Evolutionary conservation across 2,888 invertebrate genomes (phyloP).

Genomic region (Parnassius mnemosyne): DNA sequence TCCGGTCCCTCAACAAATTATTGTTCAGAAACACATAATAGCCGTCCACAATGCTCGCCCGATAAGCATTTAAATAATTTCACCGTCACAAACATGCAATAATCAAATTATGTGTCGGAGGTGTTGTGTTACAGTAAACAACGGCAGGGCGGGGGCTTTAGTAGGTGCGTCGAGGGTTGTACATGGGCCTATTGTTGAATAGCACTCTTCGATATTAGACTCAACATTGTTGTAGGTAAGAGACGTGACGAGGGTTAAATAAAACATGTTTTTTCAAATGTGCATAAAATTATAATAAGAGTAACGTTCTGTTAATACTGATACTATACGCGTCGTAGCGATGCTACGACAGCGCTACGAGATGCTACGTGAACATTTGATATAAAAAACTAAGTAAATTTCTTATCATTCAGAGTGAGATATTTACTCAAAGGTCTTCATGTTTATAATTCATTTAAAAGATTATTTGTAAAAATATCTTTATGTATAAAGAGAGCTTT

Average conservation of each 20-base stretch:
- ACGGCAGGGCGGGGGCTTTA: neutral
- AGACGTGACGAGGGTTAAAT: constrained; percentile 17
- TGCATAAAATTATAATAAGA: too few relatives aligned
- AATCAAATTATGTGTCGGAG: constrained; percentile 21
- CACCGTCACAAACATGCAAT: constrained; percentile 17
- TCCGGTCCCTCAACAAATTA: constrained; percentile 3
- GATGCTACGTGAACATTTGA: neutral
- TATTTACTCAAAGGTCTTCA: too few relatives aligned
- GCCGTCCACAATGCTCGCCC: constrained; percentile 16
- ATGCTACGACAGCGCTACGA: constrained; percentile 11
- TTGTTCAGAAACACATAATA: constrained; percentile 9
- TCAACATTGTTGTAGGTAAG: constrained; percentile 3
- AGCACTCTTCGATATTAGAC: constrained; percentile 12
- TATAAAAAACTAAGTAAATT: too few relatives aligned
- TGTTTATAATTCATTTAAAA: too few relatives aligned
- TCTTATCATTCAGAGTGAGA: too few relatives aligned
- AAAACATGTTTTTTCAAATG: constrained; percentile 1
- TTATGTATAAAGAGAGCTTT: too few relatives aligned
- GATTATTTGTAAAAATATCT: too few relatives aligned
- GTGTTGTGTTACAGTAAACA: constrained; percentile 24
- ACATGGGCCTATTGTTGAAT: constrained; percentile 2
- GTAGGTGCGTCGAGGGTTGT: constrained; percentile 1
- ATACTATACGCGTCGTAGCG: neutral
- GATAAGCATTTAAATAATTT: constrained; percentile 32
- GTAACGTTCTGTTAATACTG: neutral